Evolutionary conservation across 2,797 vertebrate species (phyloP).

Genomic region (Rhynchonycteris naso): DNA sequence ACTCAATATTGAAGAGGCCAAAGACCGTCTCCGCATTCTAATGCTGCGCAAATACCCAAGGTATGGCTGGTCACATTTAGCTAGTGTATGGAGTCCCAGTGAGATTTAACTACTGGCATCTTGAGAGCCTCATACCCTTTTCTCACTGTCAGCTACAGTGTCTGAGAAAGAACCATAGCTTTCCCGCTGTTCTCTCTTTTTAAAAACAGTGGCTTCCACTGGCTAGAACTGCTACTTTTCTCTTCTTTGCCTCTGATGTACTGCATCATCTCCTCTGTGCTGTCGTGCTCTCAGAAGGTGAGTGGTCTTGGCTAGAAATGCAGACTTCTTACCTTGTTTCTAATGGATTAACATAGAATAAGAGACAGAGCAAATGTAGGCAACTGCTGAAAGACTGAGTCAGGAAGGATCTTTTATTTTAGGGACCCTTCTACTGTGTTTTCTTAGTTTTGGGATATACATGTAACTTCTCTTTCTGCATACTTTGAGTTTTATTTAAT

Average conservation of each 20-base stretch:
- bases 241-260: not conserved
- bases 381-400: not conserved
- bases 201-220: not conserved
- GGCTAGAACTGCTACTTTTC: not conserved
- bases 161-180: not conserved
- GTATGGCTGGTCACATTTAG: constrained; percentile 78
- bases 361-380: not conserved
- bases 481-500: constrained; percentile 19
- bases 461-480: not conserved
- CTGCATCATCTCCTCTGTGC: not conserved
- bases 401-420: constrained; percentile 46
- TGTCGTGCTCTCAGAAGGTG: not conserved
- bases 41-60: constrained; percentile 92
- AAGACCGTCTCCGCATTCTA: constrained; percentile 94
- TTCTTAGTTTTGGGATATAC: not conserved
- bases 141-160: not conserved
- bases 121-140: not conserved
- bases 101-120: not conserved
- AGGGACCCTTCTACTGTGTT: not conserved
- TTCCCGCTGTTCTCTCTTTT: not conserved
- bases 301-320: constrained; percentile 13
- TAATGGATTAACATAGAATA: constrained; percentile 1
- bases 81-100: not conserved
- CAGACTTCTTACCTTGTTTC: constrained; percentile 18
- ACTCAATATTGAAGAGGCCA: constrained; percentile 95